Conservation (phyloP, 1,140 invertebrate species). For the Dreissena rostriformis region DNA sequence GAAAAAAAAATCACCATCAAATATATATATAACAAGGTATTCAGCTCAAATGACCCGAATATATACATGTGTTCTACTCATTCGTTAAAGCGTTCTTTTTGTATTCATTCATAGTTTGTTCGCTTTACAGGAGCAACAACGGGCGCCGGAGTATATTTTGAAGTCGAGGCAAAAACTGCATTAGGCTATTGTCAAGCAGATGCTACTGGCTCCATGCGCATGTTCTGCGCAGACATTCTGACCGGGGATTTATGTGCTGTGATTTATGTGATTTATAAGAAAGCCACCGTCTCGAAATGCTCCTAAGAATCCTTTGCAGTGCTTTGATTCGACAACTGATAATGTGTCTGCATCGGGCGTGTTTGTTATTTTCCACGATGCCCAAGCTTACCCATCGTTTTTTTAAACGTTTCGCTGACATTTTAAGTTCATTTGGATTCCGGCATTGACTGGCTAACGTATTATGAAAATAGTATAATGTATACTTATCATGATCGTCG, state of each 20-base stretch:
- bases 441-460: too few relatives aligned
- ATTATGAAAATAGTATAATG: too few relatives aligned
- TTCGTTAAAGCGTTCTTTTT: too few relatives aligned
- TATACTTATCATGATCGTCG: too few relatives aligned
- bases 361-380: conserved; percentile 54
- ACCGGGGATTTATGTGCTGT: conserved; percentile 37
- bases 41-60: conserved; percentile 39
- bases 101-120: too few relatives aligned
- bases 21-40: conserved; percentile 5
- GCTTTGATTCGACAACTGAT: conserved; percentile 47
- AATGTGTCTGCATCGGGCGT: conserved; percentile 25
- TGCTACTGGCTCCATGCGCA: conserved; percentile 7
- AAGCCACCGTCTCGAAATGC: conserved; percentile 5
- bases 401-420: conserved; percentile 19
- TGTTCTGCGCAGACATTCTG: conserved; percentile 34
- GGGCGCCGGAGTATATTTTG: too few relatives aligned
- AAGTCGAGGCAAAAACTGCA: background rate
- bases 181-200: conserved; percentile 23
- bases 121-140: too few relatives aligned
- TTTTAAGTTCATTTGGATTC: too few relatives aligned
- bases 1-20: too few relatives aligned
- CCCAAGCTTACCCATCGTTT: conserved; percentile 34
- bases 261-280: too few relatives aligned
- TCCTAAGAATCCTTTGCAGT: background rate
- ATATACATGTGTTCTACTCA: background rate